Evolutionary conservation across 2,888 invertebrate species (phyloP).

Genomic region (Eupithecia tripunctaria): DNA sequence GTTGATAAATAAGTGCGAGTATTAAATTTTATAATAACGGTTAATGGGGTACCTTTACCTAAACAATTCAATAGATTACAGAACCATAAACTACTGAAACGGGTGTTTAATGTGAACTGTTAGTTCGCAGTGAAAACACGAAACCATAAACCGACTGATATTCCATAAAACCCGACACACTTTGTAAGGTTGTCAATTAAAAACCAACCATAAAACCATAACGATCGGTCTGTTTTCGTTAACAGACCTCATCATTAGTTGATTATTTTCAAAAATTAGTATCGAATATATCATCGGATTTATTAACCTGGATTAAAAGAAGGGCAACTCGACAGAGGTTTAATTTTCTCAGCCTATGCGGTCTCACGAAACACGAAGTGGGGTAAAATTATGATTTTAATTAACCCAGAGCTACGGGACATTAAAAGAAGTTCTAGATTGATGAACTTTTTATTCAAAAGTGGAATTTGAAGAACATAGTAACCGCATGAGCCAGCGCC

Average conservation of each 20-base stretch:
- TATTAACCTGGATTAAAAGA: slow-evolving; percentile 47
- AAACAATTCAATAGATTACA: background rate
- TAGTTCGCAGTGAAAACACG: slow-evolving; percentile 23
- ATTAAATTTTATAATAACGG: background rate
- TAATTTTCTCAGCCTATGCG: slow-evolving; percentile 55
- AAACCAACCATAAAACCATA: slow-evolving; percentile 31
- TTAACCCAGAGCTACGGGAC: slow-evolving; percentile 52
- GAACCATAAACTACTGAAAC: slow-evolving; percentile 7
- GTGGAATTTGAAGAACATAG: slow-evolving; percentile 2
- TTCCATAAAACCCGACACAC: slow-evolving; percentile 28
- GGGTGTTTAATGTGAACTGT: slow-evolving; percentile 1
- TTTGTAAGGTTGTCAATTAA: slow-evolving; percentile 30
- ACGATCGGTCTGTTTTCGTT: slow-evolving; percentile 27
- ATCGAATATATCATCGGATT: slow-evolving; percentile 45
- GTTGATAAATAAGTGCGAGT: background rate
- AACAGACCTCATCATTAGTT: slow-evolving; percentile 34
- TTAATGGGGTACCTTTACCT: background rate
- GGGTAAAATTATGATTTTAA: slow-evolving; percentile 54
- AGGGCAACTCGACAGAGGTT: slow-evolving; percentile 44
- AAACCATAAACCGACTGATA: slow-evolving; percentile 14
- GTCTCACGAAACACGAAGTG: slow-evolving; percentile 53
- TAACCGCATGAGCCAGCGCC: background rate
- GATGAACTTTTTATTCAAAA: slow-evolving; percentile 12
- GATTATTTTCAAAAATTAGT: slow-evolving; percentile 31
- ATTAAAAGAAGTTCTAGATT: slow-evolving; percentile 20